A percentile compares a stretch with the other conserved stretches of the same genome.
These are phyloP conservation scores for Danaus plexippus DNA, from an alignment of 1,140 invertebrate genomes.

Conservation along the genomic window DNA sequence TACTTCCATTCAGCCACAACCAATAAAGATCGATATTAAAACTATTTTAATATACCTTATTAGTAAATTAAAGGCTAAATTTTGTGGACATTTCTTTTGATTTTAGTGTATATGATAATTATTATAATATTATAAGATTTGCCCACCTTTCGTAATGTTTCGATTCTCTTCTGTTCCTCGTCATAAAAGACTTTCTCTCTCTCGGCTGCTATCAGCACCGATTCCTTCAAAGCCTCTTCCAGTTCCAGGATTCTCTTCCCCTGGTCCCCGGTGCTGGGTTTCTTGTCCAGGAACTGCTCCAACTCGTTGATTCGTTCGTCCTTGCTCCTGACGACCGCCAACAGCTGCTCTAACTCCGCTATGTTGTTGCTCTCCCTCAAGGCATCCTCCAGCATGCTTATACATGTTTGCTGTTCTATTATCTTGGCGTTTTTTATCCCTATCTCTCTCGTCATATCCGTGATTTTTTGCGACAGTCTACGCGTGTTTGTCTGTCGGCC, in stretches of 20 bases:
- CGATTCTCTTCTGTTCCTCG: constrained; percentile 74
- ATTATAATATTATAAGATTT: neutral
- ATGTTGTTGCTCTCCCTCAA: constrained; percentile 72
- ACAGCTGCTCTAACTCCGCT: constrained; percentile 70
- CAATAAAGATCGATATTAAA: too few species aligned
- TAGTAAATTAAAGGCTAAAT: neutral
- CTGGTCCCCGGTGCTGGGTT: constrained; percentile 53
- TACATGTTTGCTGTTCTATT: constrained; percentile 72
- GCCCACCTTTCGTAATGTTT: constrained; percentile 76
- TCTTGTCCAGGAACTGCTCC: constrained; percentile 69
- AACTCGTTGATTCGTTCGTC: constrained; percentile 67
- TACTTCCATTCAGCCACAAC: too few species aligned
- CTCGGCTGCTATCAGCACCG: constrained; percentile 76
- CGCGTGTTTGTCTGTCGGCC: constrained; percentile 37
- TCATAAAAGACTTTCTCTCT: constrained; percentile 75
- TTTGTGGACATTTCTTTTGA: neutral
- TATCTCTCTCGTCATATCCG: constrained; percentile 65
- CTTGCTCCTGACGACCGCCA: constrained; percentile 71
- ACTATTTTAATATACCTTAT: neutral
- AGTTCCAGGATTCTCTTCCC: constrained; percentile 81
- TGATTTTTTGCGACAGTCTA: constrained; percentile 58
- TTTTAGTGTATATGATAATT: too few species aligned
- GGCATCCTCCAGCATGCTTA: constrained; percentile 71
- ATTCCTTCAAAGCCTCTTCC: constrained; percentile 83
- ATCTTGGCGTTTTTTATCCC: constrained; percentile 70